Evolutionary conservation across 2,888 invertebrate species (phyloP).

Genomic region (Noctua pronuba): DNA sequence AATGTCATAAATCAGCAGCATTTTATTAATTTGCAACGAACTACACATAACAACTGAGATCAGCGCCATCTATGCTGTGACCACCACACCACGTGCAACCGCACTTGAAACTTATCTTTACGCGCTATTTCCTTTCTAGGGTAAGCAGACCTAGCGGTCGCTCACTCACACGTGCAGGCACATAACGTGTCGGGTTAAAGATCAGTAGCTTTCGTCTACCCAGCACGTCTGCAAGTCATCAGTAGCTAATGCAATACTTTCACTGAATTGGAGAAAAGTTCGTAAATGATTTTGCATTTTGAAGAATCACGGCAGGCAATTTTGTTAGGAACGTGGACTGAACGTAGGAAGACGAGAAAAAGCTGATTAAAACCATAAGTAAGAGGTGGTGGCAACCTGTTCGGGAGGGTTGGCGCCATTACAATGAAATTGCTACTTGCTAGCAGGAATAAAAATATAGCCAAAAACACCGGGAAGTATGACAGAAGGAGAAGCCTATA

Average conservation of each 20-base stretch:
- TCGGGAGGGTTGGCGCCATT: background rate
- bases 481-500: background rate
- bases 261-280: constrained; percentile 10
- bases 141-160: constrained; percentile 27
- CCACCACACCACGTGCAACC: background rate
- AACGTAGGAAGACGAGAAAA: background rate
- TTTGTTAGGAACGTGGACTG: background rate
- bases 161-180: background rate
- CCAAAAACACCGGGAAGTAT: background rate
- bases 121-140: constrained; percentile 34
- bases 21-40: background rate
- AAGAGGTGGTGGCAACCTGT: background rate
- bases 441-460: background rate
- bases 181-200: constrained; percentile 46
- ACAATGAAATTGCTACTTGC: background rate
- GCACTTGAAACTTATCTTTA: constrained; percentile 17
- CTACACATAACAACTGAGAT: background rate
- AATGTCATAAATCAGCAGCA: background rate
- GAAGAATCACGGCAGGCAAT: background rate
- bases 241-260: constrained; percentile 32
- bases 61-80: constrained; percentile 39
- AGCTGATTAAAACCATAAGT: background rate
- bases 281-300: background rate
- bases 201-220: constrained; percentile 26
- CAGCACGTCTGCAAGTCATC: constrained; percentile 23